These are phyloP conservation scores for Rhagonycha fulva DNA, from an alignment of 2,888 invertebrate species.

Conservation along the genomic window DNA sequence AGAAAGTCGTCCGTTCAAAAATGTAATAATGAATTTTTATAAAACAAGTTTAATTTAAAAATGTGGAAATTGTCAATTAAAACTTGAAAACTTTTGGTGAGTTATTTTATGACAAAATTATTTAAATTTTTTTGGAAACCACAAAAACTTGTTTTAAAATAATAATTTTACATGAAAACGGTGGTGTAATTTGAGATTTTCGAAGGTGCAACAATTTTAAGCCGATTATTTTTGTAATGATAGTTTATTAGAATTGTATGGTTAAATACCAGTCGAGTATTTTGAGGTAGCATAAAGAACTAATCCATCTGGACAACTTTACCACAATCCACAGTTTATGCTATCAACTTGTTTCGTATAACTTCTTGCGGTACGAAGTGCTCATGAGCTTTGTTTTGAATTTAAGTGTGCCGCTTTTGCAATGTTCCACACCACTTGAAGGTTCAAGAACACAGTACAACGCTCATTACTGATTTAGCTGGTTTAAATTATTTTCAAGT, in stretches of 20 bases:
- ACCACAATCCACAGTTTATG: slow-evolving; percentile 7
- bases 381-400: slow-evolving; percentile 5
- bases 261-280: background rate
- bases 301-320: slow-evolving; percentile 1
- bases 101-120: background rate
- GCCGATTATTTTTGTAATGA: background rate
- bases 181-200: background rate
- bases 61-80: background rate
- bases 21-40: background rate
- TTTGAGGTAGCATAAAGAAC: background rate
- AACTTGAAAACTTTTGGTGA: background rate
- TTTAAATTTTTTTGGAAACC: background rate
- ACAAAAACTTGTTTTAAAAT: background rate
- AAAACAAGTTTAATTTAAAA: background rate
- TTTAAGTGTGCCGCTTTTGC: background rate
- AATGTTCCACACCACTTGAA: background rate
- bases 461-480: background rate
- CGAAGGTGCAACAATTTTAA: background rate
- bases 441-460: background rate
- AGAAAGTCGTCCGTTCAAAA: background rate
- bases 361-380: slow-evolving; percentile 4
- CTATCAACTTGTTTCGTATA: slow-evolving; percentile 1
- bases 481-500: background rate
- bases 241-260: background rate
- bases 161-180: background rate